A percentile compares a stretch with the other conserved stretches of the same genome.
phyloP scores from a whole-genome alignment of 2,888 invertebrate species.

The Apodemia hepburni region DNA sequence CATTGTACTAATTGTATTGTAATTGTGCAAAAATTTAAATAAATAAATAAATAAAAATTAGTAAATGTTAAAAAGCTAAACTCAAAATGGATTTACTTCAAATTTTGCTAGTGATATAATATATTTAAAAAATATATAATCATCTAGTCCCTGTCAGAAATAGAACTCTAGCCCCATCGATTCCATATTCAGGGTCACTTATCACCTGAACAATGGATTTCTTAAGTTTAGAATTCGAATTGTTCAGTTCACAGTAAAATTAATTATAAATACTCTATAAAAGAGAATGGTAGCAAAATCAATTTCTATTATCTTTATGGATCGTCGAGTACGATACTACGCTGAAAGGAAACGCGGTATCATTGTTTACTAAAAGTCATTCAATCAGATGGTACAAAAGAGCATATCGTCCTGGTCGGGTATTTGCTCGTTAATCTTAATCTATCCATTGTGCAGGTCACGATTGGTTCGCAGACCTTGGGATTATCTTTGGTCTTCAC shows the following conservation, averaged over 20 bases:
- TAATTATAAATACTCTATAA: neutral
- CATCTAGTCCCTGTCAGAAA: too few relatives aligned
- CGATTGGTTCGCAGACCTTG: conserved; percentile 37
- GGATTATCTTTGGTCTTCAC: conserved; percentile 33
- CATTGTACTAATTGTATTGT: too few relatives aligned
- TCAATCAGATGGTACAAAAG: conserved; percentile 62
- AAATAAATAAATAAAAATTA: too few relatives aligned
- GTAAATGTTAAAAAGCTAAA: too few relatives aligned
- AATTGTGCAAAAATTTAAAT: too few relatives aligned
- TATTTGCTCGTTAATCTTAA: conserved; percentile 63
- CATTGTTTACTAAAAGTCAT: conserved; percentile 72
- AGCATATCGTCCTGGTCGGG: conserved; percentile 57
- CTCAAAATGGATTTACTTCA: too few relatives aligned
- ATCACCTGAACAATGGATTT: too few relatives aligned
- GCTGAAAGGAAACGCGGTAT: conserved; percentile 50
- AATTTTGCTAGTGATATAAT: too few relatives aligned
- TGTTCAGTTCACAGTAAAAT: neutral
- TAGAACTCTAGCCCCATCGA: too few relatives aligned
- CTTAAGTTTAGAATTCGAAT: neutral
- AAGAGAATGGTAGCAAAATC: conserved; percentile 28
- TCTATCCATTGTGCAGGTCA: conserved; percentile 57
- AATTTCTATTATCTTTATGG: conserved; percentile 45
- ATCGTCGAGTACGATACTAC: conserved; percentile 34
- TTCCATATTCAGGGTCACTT: too few relatives aligned
- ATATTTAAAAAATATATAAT: too few relatives aligned